Base-by-base conservation (phyloP, 64 coral and sea anemone species). In the Montipora capricornis region DNA sequence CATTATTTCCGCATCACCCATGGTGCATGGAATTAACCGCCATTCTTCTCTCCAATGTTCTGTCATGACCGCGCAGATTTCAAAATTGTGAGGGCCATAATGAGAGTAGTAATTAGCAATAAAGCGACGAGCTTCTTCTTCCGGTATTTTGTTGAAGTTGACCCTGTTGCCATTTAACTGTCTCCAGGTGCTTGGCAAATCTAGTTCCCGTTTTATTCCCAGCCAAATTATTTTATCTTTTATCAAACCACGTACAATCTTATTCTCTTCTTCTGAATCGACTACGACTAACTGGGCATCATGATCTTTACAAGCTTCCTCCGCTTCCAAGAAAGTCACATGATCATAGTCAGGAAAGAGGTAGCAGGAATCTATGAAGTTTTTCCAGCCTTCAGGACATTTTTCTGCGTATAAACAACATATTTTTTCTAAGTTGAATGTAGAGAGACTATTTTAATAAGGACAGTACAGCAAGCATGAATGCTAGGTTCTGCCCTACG, bases 351-450 rank as follows among this genome's bases (percentile, higher is more conserved):
- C 57, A 4, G 24, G n/a, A 62, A 24, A 82, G 19, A 61, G 37
- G 26, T 84, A 84, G 44, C 60, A 84, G 14, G 44, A 84, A 68
- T 48, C 59, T 66, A 47, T 10, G 47, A 68, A 84, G 19, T 48
- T 11, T 8, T 66, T 68, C 81, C 59, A 84, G 61, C 81, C 81
- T 19, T 84, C 81, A 16, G 81, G 81, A 44, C 81, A 84, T 46
- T 68, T 47, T 19, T 84, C 81, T 84, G 8, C 9, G 20, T 29
- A 57, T 24, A 14, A 59, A 79, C 14, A 17, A 51, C 2, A 64
- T 66, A 5, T 57, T 57, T 57, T 8, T 57, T 57, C 0, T 57
- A 7, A 4, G 11, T 5, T 2, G 37, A 37, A 37, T 0, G 37
- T 37, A 37, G 37, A 37, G 37, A 37, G 0, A 37, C 37, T 37